Evolutionary conservation across 2,797 vertebrate genomes (phyloP), one percentile per base, ranked within the genome.

Genomic region (Phoeniculus purpureus): DNA sequence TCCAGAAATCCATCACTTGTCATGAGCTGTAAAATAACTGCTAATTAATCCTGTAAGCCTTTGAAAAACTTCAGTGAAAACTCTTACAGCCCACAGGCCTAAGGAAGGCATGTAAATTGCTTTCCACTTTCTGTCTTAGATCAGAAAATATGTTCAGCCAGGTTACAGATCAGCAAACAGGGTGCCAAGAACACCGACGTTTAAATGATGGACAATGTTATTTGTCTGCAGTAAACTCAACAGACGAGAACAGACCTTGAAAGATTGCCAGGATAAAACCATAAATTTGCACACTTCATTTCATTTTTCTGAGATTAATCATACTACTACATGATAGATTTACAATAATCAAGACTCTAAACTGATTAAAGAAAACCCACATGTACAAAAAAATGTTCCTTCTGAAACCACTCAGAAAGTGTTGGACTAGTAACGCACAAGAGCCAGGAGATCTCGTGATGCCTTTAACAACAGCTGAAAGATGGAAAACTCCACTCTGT

Each of bases 91-190:
- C 84, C 89, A 56, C 6, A 93, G 60, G 84, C 51, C 71, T 87
- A 80, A 75, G 61, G 32, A 54, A 95, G 26, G 68, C 77, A 34
- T 37, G 93, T 65, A 91, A 94, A 94, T 91, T 84, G 89, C 85
- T 80, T 92, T 83, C 82, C 47, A 74, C 74, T 81, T 94, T 87
- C 87, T 83, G 64, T 89, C 87, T 93, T 65, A 58, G 51, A 85
- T 58, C 81, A 88, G 87, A 81, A 96, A 90, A 92, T 95, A 91
- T 31, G 51, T 80, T 89, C 91, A 92, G 64, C n/a, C 71, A 90
- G 83, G 91, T 81, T 93, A 95, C 32, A 90, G 87, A 91, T 82
- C 85, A 95, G 90, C 88, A 93, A 94, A 77, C 91, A 80, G 81
- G 31, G 51, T 95, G 94, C 93, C 93, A 96, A 75, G 90, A 94